Percentiles rank a stretch among this genome's conserved stretches.
Evolutionary conservation across 2,888 invertebrate species (phyloP).

Genomic region (Esperia sulphurella): DNA sequence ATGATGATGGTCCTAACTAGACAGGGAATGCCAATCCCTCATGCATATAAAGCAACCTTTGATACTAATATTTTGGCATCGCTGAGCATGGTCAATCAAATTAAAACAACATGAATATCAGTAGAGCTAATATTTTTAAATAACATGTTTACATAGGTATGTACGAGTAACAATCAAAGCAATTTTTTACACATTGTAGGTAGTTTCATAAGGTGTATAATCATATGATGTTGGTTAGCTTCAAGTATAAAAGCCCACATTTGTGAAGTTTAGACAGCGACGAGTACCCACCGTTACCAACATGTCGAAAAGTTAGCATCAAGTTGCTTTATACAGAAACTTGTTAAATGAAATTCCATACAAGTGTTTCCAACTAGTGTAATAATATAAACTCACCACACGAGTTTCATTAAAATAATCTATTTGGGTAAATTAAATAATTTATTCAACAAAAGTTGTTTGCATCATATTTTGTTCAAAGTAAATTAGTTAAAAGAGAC

Average conservation of each 20-base stretch:
- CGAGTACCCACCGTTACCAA: slow-evolving; percentile 35
- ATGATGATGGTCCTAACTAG: too few relatives aligned
- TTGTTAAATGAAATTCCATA: slow-evolving; percentile 36
- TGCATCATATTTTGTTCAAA: neutral
- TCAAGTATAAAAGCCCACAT: slow-evolving; percentile 27
- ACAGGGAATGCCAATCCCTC: too few relatives aligned
- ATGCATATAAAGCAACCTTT: too few relatives aligned
- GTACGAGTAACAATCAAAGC: neutral
- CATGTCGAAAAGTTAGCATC: slow-evolving; percentile 36
- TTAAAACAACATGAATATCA: too few relatives aligned
- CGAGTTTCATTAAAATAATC: neutral
- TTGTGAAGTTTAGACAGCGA: slow-evolving; percentile 38
- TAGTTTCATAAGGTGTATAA: neutral
- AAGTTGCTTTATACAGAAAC: slow-evolving; percentile 28
- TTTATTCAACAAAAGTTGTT: neutral
- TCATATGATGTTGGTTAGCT: slow-evolving; percentile 15
- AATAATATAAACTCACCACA: neutral
- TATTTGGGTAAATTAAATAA: neutral
- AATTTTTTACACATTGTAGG: neutral
- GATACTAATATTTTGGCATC: too few relatives aligned
- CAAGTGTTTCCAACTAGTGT: slow-evolving; percentile 16
- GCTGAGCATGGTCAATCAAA: too few relatives aligned
- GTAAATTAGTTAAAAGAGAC: slow-evolving; percentile 15
- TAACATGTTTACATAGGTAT: neutral
- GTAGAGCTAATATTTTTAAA: neutral